Evolutionary conservation across 2,113 vertebrate genomes (phyloP), one percentile per base, ranked within the genome.

Genomic region (Lanius ludovicianus): DNA sequence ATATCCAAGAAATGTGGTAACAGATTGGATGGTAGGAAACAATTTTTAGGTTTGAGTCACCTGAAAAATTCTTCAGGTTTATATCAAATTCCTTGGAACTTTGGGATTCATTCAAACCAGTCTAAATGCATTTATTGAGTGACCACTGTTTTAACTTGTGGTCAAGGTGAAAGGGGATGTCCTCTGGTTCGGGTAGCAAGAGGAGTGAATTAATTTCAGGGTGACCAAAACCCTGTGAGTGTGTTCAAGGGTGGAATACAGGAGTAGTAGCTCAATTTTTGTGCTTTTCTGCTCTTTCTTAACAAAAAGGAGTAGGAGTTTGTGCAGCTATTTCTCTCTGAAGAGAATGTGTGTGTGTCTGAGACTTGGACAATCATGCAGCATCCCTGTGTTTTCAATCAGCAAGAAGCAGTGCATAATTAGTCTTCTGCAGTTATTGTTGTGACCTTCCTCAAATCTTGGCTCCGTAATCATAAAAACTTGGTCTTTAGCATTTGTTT

Each of bases 391-490:
- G 27, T 75, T 90, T 93, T 92, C 79, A 74, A 22, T 68, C 47
- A 60, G 55, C 30, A 28, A 24, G 78, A 76, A 53, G 78, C 50
- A 33, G 28, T 14, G 30, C 22, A 8, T 89, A 88, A 90, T 83
- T 85, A 92, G 42, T 80, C 46, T 85, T 77, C 46, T 74, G 41
- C 59, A 70, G 47, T 86, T 90, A 55, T 59, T 78, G 63, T 80
- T 74, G 46, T 88, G 86, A 86, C 80, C 59, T 94, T 95, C 88
- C 76, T 84, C 52, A 63, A 84, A 50, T 76, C 63, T 57, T 84
- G 49, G 59, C 55, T 91, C 30, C 4, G 3, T 55, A 80, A 77
- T 77, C 85, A 74, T 35, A 59, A 90, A 84, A 94, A 11, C 52
- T 86, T 14, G 2, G 39, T 81, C 73, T 82, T 95, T 53, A 71